Evolutionary conservation across 2,797 vertebrate species (phyloP), one percentile per base, ranked within the genome.

Genomic region (Novumbra hubbsi): DNA sequence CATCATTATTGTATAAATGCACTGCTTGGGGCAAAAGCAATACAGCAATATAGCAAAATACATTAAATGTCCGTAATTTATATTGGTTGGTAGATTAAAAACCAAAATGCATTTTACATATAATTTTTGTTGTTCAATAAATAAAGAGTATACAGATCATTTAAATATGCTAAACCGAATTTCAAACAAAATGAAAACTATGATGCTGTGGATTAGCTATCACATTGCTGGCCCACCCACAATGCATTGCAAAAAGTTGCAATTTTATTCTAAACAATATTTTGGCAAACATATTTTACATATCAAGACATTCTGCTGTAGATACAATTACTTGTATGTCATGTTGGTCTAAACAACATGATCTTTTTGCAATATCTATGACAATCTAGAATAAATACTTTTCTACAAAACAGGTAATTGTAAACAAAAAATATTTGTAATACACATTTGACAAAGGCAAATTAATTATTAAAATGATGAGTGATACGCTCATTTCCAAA

Each of bases 341-440:
- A n/a, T 55, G n/a, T 55, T 55, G 52, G n/a, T 55, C 7, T n/a
- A 17, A 27, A 60, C 21, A 8, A 57, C n/a, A 24, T 21, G 55
- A 4, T 21, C 55, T 60, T 24, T 21, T 12, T 21, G 55, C 55
- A 60, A 21, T 27, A 60, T 24, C 21, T 14, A n/a, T 14, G 55
- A 60, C 21, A 24, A 21, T 57, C 52, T 57, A 11, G 3, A 11
- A 14, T 60, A 4, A 24, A 60, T 60, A 1, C 19, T 55, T 55
- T 21, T 60, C 55, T 24, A 1, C 55, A 57, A 9, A 24, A 57
- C 55, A 24, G 55, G 21, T 21, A 60, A 24, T 24, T 27, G 3
- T 21, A 76, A 55, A 75, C 50, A 27, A 45, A 70, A 60, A 72
- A 52, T 67, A 75, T 38, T 45, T 60, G 32, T 71, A 38, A 62